Base-by-base conservation (phyloP, 2,113 vertebrate genomes). In the Anguilla japonica region DNA sequence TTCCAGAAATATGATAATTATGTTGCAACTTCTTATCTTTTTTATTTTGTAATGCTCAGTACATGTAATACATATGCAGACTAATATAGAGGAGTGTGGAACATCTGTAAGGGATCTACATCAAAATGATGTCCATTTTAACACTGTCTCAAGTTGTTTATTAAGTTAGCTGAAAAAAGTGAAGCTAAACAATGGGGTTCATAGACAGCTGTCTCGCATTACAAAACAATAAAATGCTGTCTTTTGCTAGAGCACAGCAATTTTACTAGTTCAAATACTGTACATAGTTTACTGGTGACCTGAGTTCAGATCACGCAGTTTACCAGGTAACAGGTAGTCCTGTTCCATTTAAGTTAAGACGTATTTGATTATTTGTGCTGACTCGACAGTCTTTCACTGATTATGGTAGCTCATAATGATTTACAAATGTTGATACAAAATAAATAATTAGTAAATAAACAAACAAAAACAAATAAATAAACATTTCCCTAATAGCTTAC, bases 1-100 rank as follows among this genome's bases (percentile, higher is more conserved):
- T 56, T 56, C 15, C 8, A 11, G 15, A 0, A 56, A 56, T 56
- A 56, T 56, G 53, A 60, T 60, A 60, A 60, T 84, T 57, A 75
- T 34, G 29, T 84, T 75, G 43, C 26, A 43, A 84, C 53, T 22
- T 34, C 75, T 78, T 18, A 34, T 84, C 26, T 84, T 84, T n/a
- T 26, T 84, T 67, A 46, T 71, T 84, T 84, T 71, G 83, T 84
- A 41, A 71, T 40, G 67, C 40, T 71, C 83, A 50, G 43, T 84
- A 46, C 84, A 41, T 39, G n/a, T 34, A 46, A 75, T 22, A 41
- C 39, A 50, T 84, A 41, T 1, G 9, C 71, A 75, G 83, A 39
- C 83, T 41, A 41, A 2, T 40, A 84, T 75, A 43, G 40, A 84
- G 83, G 71, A 84, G 71, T 41, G 60, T 43, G 41, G 41, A 84